Conservation (phyloP, 2,797 vertebrate genomes). For the Harpagifer antarcticus region DNA sequence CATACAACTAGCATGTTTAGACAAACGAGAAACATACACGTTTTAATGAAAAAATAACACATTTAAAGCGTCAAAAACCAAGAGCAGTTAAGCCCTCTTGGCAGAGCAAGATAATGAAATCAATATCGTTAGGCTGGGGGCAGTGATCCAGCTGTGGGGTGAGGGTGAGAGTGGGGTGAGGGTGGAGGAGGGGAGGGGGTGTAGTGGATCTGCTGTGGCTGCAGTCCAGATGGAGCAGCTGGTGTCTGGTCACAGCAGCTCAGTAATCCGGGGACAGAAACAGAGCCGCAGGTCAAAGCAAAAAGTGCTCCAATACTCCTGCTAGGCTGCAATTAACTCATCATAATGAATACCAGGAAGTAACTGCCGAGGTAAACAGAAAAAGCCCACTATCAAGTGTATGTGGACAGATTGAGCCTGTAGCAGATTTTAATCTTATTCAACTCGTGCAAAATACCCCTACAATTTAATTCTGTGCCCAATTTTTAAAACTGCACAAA, state of each 20-base stretch:
- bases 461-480: neutral
- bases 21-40: neutral
- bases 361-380: constrained; percentile 10
- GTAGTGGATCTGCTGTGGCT: constrained; percentile 65
- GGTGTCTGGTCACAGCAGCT: constrained; percentile 72
- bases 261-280: constrained; percentile 61
- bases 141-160: constrained; percentile 67
- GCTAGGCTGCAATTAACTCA: constrained; percentile 11
- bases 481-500: too few species aligned
- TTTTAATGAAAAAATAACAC: neutral
- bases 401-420: neutral
- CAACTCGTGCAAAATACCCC: neutral
- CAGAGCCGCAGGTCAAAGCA: constrained; percentile 32
- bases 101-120: constrained; percentile 39
- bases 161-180: neutral
- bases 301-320: constrained; percentile 18
- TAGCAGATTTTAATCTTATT: neutral
- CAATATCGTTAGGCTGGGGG: constrained; percentile 33
- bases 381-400: neutral
- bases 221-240: constrained; percentile 74
- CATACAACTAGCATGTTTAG: neutral
- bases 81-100: constrained; percentile 11
- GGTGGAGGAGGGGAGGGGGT: constrained; percentile 2
- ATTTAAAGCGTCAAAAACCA: neutral
- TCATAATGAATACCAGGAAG: neutral